phyloP scores from a whole-genome alignment of 1,140 invertebrate species.

The Monomorium pharaonis region DNA sequence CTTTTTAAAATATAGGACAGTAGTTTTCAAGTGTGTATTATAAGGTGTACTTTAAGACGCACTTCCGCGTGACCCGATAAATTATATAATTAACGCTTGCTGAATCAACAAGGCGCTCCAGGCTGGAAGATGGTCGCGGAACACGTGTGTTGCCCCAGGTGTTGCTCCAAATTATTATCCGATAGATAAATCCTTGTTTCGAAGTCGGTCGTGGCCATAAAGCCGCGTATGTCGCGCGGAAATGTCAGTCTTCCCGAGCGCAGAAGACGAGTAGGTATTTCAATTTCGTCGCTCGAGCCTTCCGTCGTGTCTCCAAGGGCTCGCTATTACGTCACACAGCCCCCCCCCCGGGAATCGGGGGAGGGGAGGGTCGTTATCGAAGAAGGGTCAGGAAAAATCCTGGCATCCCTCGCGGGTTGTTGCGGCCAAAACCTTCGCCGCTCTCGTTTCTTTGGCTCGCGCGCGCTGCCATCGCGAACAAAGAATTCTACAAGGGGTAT shows the following conservation, averaged over 20 bases:
- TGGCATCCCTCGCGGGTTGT: neutral
- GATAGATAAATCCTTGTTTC: slow-evolving; percentile 10
- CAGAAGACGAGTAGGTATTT: neutral
- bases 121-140: no score
- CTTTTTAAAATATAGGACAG: neutral
- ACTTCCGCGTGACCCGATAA: neutral
- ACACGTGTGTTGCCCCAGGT: neutral
- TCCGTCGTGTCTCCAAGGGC: neutral
- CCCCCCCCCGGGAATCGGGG: neutral
- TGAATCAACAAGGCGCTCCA: neutral
- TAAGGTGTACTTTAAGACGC: neutral
- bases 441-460: neutral
- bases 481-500: slow-evolving; percentile 46
- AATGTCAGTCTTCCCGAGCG: slow-evolving; percentile 2
- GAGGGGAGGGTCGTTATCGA: slow-evolving; percentile 1
- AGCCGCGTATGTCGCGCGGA: neutral
- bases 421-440: slow-evolving; percentile 23
- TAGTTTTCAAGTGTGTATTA: no score
- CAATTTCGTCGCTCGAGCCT: slow-evolving; percentile 22
- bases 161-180: slow-evolving; percentile 19
- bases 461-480: neutral
- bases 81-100: neutral
- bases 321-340: neutral
- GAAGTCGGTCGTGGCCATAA: neutral
- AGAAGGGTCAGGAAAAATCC: slow-evolving; percentile 23